phyloP scores from a whole-genome alignment of 2,888 invertebrate genomes.

The Heteropelma amictum region DNA sequence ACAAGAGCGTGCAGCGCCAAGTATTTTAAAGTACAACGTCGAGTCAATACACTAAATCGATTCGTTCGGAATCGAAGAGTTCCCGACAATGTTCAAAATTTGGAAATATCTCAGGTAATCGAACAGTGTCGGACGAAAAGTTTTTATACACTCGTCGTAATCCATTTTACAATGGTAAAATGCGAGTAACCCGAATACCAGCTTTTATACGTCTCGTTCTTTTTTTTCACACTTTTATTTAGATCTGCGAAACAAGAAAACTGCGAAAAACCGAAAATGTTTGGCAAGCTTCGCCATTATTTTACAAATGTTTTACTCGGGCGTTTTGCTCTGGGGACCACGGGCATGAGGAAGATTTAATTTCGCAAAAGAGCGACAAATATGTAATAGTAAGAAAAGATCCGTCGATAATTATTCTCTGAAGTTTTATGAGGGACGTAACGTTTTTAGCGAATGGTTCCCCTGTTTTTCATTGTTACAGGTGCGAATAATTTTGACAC shows the following conservation, averaged over 20 bases:
- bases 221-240: too few relatives aligned
- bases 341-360: neutral
- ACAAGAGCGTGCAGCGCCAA: slow-evolving; percentile 32
- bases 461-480: too few relatives aligned
- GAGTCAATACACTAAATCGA: slow-evolving; percentile 43
- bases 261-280: neutral
- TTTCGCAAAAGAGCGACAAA: neutral
- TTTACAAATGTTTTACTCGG: slow-evolving; percentile 32
- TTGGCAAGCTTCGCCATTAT: slow-evolving; percentile 12
- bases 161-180: slow-evolving; percentile 20
- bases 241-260: neutral
- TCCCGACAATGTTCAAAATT: slow-evolving; percentile 1
- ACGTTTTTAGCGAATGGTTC: too few relatives aligned
- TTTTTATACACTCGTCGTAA: slow-evolving; percentile 32
- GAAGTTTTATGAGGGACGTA: neutral
- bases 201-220: slow-evolving; percentile 43
- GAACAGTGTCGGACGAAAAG: slow-evolving; percentile 14
- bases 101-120: slow-evolving; percentile 3
- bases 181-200: slow-evolving; percentile 2
- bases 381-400: neutral
- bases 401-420: neutral
- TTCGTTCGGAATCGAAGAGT: slow-evolving; percentile 16
- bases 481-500: too few relatives aligned
- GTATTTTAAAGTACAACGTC: slow-evolving; percentile 43
- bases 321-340: slow-evolving; percentile 31